These are phyloP conservation scores for Rhinogobius similis DNA, from an alignment of 2,113 vertebrate genomes.

Conservation along the genomic window DNA sequence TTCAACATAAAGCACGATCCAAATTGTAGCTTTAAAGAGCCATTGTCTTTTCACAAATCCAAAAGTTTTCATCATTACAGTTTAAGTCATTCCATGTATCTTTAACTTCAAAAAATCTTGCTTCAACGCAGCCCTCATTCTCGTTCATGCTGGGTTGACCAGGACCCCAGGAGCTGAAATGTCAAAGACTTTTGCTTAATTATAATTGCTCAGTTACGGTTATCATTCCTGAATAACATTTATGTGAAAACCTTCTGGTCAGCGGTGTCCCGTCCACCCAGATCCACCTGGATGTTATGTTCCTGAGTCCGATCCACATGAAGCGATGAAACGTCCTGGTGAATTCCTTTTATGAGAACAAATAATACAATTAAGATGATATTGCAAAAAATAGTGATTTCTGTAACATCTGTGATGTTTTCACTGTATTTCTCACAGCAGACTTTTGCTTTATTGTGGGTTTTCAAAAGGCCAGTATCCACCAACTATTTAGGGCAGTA, in stretches of 20 bases:
- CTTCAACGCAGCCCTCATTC: constrained; percentile 25
- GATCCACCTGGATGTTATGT: neutral
- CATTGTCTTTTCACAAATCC: constrained; percentile 37
- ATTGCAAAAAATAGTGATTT: neutral
- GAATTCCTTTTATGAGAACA: constrained; percentile 35
- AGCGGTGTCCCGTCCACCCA: constrained; percentile 35
- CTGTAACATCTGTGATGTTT: neutral
- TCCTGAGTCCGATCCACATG: constrained; percentile 15
- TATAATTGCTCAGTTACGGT: neutral
- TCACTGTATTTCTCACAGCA: neutral
- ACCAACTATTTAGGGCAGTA: neutral
- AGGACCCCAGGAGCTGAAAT: constrained; percentile 33
- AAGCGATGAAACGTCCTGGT: neutral
- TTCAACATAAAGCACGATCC: no score
- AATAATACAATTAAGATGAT: neutral
- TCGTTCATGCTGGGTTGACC: constrained; percentile 10
- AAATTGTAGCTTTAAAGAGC: neutral
- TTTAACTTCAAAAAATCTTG: neutral
- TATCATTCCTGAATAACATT: neutral
- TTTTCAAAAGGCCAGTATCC: neutral
- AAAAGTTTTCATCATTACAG: constrained; percentile 12
- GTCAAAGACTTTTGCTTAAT: neutral
- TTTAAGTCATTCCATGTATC: constrained; percentile 34
- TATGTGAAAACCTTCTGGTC: constrained; percentile 9
- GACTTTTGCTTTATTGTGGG: neutral